Base-by-base conservation (phyloP, 2,113 vertebrate species). In the Seriola quinqueradiata region DNA sequence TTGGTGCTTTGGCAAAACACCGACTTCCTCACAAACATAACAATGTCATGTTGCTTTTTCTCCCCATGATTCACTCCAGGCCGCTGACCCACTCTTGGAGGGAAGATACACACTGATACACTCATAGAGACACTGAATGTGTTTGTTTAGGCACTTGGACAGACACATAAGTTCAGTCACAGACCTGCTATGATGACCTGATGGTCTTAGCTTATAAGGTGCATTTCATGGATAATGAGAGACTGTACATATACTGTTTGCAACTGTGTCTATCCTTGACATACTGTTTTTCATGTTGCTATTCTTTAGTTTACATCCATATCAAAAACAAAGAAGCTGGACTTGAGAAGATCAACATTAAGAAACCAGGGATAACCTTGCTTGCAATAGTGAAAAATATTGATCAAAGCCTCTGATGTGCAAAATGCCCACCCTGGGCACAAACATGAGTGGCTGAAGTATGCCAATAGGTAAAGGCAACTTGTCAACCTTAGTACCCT, bases 11-110 rank as follows among this genome's bases (percentile, higher is more conserved):
- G 89, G 87, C 84, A 68, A 52, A 68, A 63, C 34, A 60, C 50
- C 3, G 9, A 13, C 61, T 81, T 84, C 77, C 65, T 71, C 61
- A 63, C 78, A 92, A 80, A 87, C 89, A 87, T 79, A 88, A 89
- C 87, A 86, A 34, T 32, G 77, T 68, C 71, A 59, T 54, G 48
- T 66, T 69, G 75, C 44, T 61, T 77, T 78, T 75, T 75, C 4
- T 1, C 71, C 32, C 34, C 1, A 1, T 75, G 64, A 90, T 79
- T 83, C 52, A 68, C 70, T 82, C 40, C 68, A 42, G 83, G 67
- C 71, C 66, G 70, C 80, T 83, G 79, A 89, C 68, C 78, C 63
- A 58, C 55, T 44, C 42, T 48, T 34, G 36, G 59, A 54, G 50
- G 87, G 60, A 79, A 74, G 61, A 79, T 23, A 50, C 63, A 67